Percentiles rank a stretch among this genome's conserved stretches.
Conservation (phyloP, 1,140 invertebrate species). For the Orchesella cincta region DNA sequence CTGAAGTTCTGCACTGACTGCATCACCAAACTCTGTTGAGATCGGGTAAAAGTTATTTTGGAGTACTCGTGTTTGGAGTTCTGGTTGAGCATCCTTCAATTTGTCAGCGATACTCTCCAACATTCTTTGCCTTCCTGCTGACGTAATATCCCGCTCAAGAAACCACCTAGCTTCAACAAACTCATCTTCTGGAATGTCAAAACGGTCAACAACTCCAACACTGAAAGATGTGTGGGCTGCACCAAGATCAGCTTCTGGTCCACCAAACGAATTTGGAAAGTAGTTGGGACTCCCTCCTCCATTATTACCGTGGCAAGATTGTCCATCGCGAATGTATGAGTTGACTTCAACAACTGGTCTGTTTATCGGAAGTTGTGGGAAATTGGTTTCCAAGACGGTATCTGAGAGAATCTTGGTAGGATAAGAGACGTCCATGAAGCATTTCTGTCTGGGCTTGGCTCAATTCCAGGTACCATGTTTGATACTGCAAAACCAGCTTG, state of each 20-base stretch:
- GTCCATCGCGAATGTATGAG: slow-evolving; percentile 67
- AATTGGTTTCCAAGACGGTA: slow-evolving; percentile 68
- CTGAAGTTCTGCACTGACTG: not conserved
- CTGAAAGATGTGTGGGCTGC: not conserved
- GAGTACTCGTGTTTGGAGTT: not conserved
- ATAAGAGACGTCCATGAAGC: slow-evolving; percentile 66
- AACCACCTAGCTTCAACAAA: not conserved
- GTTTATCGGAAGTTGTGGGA: slow-evolving; percentile 67
- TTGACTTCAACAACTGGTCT: slow-evolving; percentile 54
- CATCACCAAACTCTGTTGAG: not conserved
- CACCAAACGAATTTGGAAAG: slow-evolving; percentile 66
- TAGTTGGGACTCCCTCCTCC: slow-evolving; percentile 64
- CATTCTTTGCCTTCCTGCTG: not conserved
- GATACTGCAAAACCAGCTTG: slow-evolving; percentile 91
- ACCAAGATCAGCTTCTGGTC: slow-evolving; percentile 53
- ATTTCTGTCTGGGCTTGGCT: slow-evolving; percentile 67
- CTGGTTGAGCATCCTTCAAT: not conserved
- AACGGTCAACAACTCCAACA: not conserved
- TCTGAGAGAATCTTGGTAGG: slow-evolving; percentile 68
- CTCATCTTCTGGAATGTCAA: slow-evolving; percentile 9
- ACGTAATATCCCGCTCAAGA: not conserved
- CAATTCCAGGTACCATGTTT: slow-evolving; percentile 77
- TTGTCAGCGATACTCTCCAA: not conserved
- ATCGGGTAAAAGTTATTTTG: not conserved
- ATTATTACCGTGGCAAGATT: slow-evolving; percentile 46